Percentiles rank a stretch among this genome's conserved stretches.
Evolutionary conservation across 1,140 invertebrate genomes (phyloP).

Genomic region (Scaptodrosophila lebanonensis): DNA sequence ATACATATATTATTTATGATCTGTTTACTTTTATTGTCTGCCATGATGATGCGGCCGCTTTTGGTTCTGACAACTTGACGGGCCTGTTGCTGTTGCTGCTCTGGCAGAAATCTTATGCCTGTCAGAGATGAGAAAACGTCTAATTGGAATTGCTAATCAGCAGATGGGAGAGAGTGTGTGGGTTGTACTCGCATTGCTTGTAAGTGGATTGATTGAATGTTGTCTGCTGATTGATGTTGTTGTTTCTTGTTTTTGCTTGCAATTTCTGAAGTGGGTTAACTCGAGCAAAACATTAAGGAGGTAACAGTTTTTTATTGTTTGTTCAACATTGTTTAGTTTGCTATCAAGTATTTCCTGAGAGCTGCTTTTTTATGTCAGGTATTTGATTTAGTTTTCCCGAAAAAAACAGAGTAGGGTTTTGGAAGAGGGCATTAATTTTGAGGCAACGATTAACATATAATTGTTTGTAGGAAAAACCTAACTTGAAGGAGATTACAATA

Average conservation of each 20-base stretch:
- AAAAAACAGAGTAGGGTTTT: no score
- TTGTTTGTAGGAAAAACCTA: no score
- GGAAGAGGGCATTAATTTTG: no score
- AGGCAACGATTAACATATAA: no score
- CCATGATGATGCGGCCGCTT: conserved; percentile 16
- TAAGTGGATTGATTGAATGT: neutral
- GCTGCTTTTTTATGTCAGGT: no score
- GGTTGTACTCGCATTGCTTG: neutral
- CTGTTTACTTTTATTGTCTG: conserved; percentile 72
- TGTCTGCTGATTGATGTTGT: conserved; percentile 20
- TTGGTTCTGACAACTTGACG: conserved; percentile 3
- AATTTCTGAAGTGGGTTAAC: conserved; percentile 39
- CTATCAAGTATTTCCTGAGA: no score
- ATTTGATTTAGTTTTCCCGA: no score
- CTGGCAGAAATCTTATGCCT: conserved; percentile 36
- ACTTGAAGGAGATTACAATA: no score
- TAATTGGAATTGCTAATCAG: conserved; percentile 75
- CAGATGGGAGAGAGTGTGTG: conserved; percentile 13
- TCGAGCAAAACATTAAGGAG: conserved; percentile 20
- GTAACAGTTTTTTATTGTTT: neutral
- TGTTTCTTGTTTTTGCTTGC: neutral
- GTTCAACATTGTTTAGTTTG: conserved; percentile 7
- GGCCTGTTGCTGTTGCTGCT: conserved; percentile 12
- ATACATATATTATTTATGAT: conserved; percentile 75
- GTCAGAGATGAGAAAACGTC: conserved; percentile 72